Percentiles rank a stretch among this genome's conserved stretches.
These are phyloP conservation scores for Brachypodius melanocephalos DNA, from an alignment of 2,113 vertebrate species.

Conservation along the genomic window DNA sequence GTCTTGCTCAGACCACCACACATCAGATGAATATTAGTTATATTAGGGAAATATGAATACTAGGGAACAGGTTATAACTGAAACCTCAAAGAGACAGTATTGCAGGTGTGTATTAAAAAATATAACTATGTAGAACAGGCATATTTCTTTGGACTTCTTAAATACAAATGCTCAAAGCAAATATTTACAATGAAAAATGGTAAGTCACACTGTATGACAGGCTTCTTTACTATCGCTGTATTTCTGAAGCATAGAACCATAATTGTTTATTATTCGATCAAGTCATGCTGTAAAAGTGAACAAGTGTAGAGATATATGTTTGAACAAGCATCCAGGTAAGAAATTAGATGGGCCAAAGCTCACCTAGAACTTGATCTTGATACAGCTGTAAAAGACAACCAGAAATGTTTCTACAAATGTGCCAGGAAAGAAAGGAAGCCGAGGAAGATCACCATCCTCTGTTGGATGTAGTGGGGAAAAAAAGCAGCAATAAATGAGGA, in stretches of 20 bases:
- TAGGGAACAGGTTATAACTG: not conserved
- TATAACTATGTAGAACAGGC: not conserved
- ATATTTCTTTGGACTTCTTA: not conserved
- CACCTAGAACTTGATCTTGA: not conserved
- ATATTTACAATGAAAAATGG: not conserved
- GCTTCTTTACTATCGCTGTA: not conserved
- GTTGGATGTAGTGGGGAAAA: not conserved
- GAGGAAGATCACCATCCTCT: not conserved
- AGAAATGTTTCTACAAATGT: not conserved
- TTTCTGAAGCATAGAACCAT: not conserved
- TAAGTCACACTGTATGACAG: not conserved
- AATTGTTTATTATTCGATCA: not conserved
- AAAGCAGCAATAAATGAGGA: not conserved
- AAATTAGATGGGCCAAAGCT: not conserved
- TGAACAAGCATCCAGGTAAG: not conserved
- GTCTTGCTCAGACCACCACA: not conserved
- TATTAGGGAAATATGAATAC: not conserved
- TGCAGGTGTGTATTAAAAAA: not conserved
- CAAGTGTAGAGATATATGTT: not conserved
- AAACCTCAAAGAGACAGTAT: not conserved
- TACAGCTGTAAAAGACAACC: not conserved
- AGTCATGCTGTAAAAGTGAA: not conserved
- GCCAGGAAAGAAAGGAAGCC: not conserved
- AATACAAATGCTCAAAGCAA: not conserved
- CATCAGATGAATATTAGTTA: not conserved